These are phyloP conservation scores for Plutomurus gul DNA, from an alignment of 1,140 invertebrate species.

Conservation along the genomic window DNA sequence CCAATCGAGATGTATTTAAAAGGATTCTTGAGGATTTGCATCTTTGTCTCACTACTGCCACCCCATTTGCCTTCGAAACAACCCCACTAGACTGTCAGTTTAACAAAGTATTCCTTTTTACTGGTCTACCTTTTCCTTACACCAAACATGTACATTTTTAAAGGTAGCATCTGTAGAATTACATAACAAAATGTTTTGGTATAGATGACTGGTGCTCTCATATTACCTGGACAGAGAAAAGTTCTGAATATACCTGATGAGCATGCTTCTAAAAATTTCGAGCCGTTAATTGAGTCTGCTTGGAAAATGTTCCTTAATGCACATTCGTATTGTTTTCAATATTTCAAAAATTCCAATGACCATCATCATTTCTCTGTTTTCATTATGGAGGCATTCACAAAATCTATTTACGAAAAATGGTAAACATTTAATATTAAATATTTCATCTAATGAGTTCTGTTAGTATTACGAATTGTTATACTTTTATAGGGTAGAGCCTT, in stretches of 20 bases:
- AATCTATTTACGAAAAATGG: constrained; percentile 49
- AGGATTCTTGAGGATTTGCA: background rate
- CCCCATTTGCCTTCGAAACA: constrained; percentile 16
- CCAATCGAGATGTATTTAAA: background rate
- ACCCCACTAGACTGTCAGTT: background rate
- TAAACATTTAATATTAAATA: too few species aligned
- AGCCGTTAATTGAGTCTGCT: constrained; percentile 42
- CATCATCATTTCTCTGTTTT: constrained; percentile 42
- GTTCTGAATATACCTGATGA: background rate
- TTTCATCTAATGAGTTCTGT: too few species aligned
- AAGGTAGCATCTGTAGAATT: too few species aligned
- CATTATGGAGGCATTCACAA: constrained; percentile 40
- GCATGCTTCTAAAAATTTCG: background rate
- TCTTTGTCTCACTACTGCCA: constrained; percentile 19
- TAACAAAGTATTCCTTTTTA: background rate
- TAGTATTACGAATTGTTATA: too few species aligned
- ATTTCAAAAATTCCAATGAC: constrained; percentile 40
- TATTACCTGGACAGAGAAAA: background rate
- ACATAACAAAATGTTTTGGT: background rate
- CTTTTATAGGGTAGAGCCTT: constrained; percentile 40
- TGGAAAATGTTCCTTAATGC: constrained; percentile 50
- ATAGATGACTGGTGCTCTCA: background rate
- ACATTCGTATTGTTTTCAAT: constrained; percentile 43
- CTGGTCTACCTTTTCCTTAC: too few species aligned
- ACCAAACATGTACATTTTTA: too few species aligned